Conservation (phyloP, 2,888 invertebrate species). For the Lasioglossum villosulum region DNA sequence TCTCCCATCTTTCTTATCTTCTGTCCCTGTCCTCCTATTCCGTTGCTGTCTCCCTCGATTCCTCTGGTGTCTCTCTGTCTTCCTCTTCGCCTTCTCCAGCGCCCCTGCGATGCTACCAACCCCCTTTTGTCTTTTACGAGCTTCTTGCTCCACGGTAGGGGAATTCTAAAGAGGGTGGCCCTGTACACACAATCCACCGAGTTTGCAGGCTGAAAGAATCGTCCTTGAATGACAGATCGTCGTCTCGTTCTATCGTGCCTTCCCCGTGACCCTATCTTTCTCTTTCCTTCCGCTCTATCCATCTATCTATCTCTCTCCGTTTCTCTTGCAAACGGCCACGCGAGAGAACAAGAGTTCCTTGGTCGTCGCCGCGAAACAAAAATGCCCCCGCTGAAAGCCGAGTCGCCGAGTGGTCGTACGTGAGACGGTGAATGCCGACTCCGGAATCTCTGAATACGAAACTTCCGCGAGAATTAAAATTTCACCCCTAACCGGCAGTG, state of each 20-base stretch:
- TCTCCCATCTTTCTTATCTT: slow-evolving; percentile 86
- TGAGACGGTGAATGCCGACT: slow-evolving; percentile 51
- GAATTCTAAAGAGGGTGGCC: slow-evolving; percentile 79
- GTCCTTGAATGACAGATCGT: slow-evolving; percentile 73
- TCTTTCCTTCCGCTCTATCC: neutral
- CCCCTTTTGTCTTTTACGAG: slow-evolving; percentile 76
- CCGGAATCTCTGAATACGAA: slow-evolving; percentile 53
- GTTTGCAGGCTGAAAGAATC: slow-evolving; percentile 75
- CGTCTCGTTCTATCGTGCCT: slow-evolving; percentile 47
- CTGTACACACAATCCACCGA: slow-evolving; percentile 72
- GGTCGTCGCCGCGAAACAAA: slow-evolving; percentile 55
- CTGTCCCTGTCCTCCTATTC: slow-evolving; percentile 41
- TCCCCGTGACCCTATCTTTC: slow-evolving; percentile 4
- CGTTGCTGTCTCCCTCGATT: slow-evolving; percentile 38
- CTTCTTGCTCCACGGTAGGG: slow-evolving; percentile 75
- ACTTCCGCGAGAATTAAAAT: slow-evolving; percentile 57
- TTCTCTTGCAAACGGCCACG: slow-evolving; percentile 22
- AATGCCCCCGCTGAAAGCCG: slow-evolving; percentile 56
- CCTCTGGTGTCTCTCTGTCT: slow-evolving; percentile 23
- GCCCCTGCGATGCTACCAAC: slow-evolving; percentile 63
- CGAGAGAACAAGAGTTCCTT: slow-evolving; percentile 22
- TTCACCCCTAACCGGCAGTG: slow-evolving; percentile 36
- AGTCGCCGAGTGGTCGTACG: slow-evolving; percentile 51
- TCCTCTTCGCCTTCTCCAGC: slow-evolving; percentile 47
- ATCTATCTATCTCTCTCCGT: neutral